These are phyloP conservation scores for Gambusia holbrooki DNA, from an alignment of 2,113 vertebrate genomes.

Conservation along the genomic window DNA sequence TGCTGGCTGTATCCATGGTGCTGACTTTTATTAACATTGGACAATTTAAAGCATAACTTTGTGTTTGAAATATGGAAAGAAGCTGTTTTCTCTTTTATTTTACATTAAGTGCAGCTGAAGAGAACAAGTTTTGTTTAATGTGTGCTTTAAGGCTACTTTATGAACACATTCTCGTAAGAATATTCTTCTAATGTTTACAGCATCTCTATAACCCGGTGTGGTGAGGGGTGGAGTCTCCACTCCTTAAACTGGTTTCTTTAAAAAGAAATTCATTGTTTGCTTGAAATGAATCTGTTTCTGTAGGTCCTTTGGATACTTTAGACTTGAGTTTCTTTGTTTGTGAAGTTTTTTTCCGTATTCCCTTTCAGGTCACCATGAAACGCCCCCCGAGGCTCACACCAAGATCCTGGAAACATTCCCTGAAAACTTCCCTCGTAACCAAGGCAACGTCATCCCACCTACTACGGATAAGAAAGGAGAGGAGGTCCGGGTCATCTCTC, in stretches of 20 bases:
- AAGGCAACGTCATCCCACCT: constrained; percentile 90
- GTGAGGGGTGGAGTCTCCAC: too few relatives aligned
- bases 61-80: background rate
- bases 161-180: background rate
- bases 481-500: constrained; percentile 60
- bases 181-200: background rate
- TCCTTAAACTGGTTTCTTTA: background rate
- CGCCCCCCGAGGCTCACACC: constrained; percentile 89
- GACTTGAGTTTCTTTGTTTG: background rate
- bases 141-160: background rate
- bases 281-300: background rate
- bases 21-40: background rate
- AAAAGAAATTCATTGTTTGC: background rate
- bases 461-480: constrained; percentile 87
- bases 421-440: constrained; percentile 87
- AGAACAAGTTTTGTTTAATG: background rate
- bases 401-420: constrained; percentile 95
- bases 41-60: background rate
- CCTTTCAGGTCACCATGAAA: constrained; percentile 92
- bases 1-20: background rate
- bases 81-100: background rate
- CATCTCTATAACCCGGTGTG: background rate
- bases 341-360: background rate
- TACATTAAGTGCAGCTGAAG: background rate
- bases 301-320: background rate